Conservation (phyloP, 1,140 invertebrate genomes). For the Panagrolaimus sp. region DNA sequence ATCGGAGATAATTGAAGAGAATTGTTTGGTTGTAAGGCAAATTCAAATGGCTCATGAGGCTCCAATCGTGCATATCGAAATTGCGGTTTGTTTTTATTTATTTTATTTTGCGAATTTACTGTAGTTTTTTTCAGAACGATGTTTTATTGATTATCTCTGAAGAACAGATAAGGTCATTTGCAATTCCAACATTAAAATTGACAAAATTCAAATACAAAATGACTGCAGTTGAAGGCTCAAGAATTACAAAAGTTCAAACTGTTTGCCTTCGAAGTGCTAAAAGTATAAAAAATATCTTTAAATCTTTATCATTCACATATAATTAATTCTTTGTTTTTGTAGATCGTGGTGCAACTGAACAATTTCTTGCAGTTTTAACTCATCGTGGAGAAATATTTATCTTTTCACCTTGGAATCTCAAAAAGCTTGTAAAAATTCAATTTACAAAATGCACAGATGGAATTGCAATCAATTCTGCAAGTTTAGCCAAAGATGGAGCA, state of each 20-base stretch:
- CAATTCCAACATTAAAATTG: neutral
- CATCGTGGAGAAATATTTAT: conserved; percentile 9
- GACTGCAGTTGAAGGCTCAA: neutral
- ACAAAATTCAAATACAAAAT: conserved; percentile 7
- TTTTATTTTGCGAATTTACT: neutral
- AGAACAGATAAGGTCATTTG: conserved; percentile 1
- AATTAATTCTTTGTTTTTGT: neutral
- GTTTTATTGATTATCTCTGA: neutral
- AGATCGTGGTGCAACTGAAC: neutral
- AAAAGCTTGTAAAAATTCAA: conserved; percentile 9
- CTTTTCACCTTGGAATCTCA: conserved; percentile 6
- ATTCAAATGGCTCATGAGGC: neutral
- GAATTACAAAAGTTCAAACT: conserved; percentile 4
- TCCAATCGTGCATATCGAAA: neutral
- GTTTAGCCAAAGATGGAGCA: conserved; percentile 29
- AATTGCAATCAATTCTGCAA: conserved; percentile 26
- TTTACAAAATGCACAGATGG: conserved; percentile 20
- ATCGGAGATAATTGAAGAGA: neutral
- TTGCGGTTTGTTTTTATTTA: neutral
- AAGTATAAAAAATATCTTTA: neutral
- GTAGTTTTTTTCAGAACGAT: neutral
- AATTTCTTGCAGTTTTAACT: neutral
- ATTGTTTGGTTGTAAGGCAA: neutral
- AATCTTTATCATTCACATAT: neutral
- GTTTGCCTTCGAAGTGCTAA: neutral